Evolutionary conservation across 2,888 invertebrate species (phyloP), one percentile per base, ranked within the genome.

Genomic region (Standfussiana lucernea): DNA sequence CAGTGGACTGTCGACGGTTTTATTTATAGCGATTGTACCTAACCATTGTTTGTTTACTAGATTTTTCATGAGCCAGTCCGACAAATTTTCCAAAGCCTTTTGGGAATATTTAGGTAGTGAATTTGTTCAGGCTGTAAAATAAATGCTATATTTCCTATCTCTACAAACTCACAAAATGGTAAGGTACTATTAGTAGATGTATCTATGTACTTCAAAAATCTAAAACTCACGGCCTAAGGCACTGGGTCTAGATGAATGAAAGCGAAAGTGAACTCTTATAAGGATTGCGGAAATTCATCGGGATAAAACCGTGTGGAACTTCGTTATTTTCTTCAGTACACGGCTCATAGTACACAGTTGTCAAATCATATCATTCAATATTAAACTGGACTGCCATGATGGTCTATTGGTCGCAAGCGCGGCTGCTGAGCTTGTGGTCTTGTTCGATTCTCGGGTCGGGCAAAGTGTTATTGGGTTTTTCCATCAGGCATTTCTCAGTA

Each of bases 1-100:
- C 72, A 68, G 32, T 53, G 59, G 32, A 82, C 73, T 78, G 56
- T 68, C 50, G 13, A 78, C 40, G 6, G 40, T 53, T 71, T 74
- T 74, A 74, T 74, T 56, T 40, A 71, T 42, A 28, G 28, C 10
- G 37, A 35, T 15, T 24, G 56, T 47, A n/a, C 10, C 10, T 62
- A 13, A 18, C 40, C 28, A 72, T 70, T 70, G 53, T 47, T 61
- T 66, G 50, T 32, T 77, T n/a, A 66, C 24, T 47, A 11, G 13
- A 11, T 62, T 59, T 64, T 45, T 56, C 70, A 53, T 64, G 42
- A 68, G 35, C 13, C 11, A 24, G 15, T 15, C 15, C 7, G 71
- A 21, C 18, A 28, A 35, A 65, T 68, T 40, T 56, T 53, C 15
- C 28, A 18, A 45, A 53, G 45, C 45, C 32, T 47, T 59, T 65